A percentile compares a stretch with the other conserved stretches of the same genome.
Evolutionary conservation across 2,888 invertebrate species (phyloP).

Genomic region (Agrypnus murinus): DNA sequence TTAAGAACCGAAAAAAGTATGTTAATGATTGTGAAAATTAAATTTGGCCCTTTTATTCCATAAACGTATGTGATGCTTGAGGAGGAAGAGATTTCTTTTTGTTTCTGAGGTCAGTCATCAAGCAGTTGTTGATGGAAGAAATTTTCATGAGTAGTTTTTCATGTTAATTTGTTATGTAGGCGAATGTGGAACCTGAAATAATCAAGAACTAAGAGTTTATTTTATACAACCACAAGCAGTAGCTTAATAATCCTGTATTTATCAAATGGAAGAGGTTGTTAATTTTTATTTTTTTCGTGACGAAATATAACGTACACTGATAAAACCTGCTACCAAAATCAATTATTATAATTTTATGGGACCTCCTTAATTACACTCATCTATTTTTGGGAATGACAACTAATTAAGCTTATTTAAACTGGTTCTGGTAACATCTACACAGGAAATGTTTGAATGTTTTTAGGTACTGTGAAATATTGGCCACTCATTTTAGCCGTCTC

Average conservation of each 20-base stretch:
- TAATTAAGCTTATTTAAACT: constrained; percentile 52
- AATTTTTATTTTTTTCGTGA: constrained; percentile 37
- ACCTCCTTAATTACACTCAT: constrained; percentile 52
- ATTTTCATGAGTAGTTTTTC: constrained; percentile 22
- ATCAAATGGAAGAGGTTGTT: constrained; percentile 42
- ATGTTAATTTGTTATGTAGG: constrained; percentile 17
- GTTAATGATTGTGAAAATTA: constrained; percentile 31
- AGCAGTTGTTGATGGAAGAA: background rate
- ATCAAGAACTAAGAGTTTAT: constrained; percentile 23
- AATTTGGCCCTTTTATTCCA: constrained; percentile 13
- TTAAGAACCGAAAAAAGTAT: constrained; percentile 24
- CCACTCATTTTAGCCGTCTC: constrained; percentile 41
- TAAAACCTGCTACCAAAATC: constrained; percentile 52
- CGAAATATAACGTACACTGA: constrained; percentile 45
- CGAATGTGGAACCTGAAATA: constrained; percentile 21
- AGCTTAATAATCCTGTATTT: constrained; percentile 34
- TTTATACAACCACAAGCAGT: constrained; percentile 34
- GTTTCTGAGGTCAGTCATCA: too few species aligned
- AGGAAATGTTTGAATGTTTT: constrained; percentile 51
- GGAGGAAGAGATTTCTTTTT: too few species aligned
- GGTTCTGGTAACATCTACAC: constrained; percentile 48
- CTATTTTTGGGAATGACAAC: constrained; percentile 53
- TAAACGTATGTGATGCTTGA: background rate
- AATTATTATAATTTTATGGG: constrained; percentile 53
- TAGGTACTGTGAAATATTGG: constrained; percentile 49